phyloP scores from a whole-genome alignment of 1,140 invertebrate genomes.

The Caligus rogercresseyi region DNA sequence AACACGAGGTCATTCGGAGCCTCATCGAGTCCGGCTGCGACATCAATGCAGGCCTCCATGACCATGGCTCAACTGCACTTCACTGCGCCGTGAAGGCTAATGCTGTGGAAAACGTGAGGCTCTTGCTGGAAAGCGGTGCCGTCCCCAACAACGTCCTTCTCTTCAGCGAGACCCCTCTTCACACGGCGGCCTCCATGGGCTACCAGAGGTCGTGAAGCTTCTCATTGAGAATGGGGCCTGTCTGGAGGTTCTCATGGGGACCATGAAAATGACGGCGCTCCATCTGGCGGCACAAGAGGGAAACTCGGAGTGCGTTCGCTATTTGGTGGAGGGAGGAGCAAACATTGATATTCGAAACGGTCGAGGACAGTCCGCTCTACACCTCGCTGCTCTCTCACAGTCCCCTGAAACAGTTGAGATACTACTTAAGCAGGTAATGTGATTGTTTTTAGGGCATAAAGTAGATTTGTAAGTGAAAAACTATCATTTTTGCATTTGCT shows the following conservation, averaged over 20 bases:
- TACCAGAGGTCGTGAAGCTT: constrained; percentile 16
- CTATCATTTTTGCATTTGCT: too few species aligned
- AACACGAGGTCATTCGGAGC: background rate
- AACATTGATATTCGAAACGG: constrained; percentile 4
- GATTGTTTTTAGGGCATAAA: background rate
- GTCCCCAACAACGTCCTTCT: constrained; percentile 16
- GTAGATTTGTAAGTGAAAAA: background rate
- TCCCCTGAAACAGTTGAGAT: constrained; percentile 19
- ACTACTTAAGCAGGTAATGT: constrained; percentile 14
- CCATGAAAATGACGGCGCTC: constrained; percentile 19
- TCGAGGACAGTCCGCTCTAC: constrained; percentile 15
- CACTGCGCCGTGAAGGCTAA: constrained; percentile 13
- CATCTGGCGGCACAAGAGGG: constrained; percentile 18
- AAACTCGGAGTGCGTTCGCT: constrained; percentile 4
- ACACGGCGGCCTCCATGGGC: constrained; percentile 16
- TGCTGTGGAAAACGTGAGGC: constrained; percentile 11
- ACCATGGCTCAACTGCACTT: constrained; percentile 9
- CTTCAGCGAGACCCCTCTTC: constrained; percentile 19
- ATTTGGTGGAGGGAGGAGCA: constrained; percentile 13
- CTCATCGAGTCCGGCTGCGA: background rate
- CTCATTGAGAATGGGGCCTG: constrained; percentile 18
- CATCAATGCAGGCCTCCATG: constrained; percentile 17
- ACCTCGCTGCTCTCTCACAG: constrained; percentile 16
- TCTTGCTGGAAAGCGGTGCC: constrained; percentile 11
- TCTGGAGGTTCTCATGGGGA: constrained; percentile 15